Evolutionary conservation across 2,888 invertebrate genomes (phyloP).

Genomic region (Drosophila pseudotalamancana): DNA sequence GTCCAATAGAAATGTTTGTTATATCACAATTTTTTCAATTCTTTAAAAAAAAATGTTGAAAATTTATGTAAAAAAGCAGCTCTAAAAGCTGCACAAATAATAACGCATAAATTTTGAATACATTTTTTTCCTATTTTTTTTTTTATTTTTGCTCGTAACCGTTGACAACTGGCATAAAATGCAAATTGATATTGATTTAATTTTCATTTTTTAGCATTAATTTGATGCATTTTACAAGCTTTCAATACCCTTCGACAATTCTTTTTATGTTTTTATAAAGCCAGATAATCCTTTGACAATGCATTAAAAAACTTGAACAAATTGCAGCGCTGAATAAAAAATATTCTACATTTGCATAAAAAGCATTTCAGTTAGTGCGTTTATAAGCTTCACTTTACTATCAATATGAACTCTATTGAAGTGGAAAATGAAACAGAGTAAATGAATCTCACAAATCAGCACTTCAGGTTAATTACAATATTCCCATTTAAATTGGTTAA

Average conservation of each 20-base stretch:
- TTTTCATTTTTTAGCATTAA: constrained; percentile 5
- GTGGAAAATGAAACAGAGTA: constrained; percentile 28
- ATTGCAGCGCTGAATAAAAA: constrained; percentile 27
- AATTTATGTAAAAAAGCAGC: not conserved
- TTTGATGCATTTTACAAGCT: constrained; percentile 19
- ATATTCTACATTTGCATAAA: constrained; percentile 17
- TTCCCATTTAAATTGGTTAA: not conserved
- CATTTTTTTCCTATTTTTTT: not conserved
- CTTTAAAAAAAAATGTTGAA: not conserved
- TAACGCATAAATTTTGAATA: not conserved
- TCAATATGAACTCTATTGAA: constrained; percentile 49
- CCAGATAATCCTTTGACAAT: constrained; percentile 22
- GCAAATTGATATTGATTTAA: constrained; percentile 14
- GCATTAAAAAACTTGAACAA: constrained; percentile 36
- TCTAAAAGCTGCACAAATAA: not conserved
- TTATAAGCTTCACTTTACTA: constrained; percentile 23
- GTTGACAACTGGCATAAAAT: not conserved
- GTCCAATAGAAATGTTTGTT: too few relatives aligned
- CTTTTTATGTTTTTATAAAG: not conserved
- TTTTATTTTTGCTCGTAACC: not conserved
- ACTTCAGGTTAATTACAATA: constrained; percentile 72
- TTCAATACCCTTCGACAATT: not conserved
- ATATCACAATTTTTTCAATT: not conserved
- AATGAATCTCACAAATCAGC: constrained; percentile 65
- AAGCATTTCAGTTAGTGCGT: constrained; percentile 1